Evolutionary conservation across 2,797 vertebrate species (phyloP), one percentile per base, ranked within the genome.

Genomic region (Alauda arvensis): DNA sequence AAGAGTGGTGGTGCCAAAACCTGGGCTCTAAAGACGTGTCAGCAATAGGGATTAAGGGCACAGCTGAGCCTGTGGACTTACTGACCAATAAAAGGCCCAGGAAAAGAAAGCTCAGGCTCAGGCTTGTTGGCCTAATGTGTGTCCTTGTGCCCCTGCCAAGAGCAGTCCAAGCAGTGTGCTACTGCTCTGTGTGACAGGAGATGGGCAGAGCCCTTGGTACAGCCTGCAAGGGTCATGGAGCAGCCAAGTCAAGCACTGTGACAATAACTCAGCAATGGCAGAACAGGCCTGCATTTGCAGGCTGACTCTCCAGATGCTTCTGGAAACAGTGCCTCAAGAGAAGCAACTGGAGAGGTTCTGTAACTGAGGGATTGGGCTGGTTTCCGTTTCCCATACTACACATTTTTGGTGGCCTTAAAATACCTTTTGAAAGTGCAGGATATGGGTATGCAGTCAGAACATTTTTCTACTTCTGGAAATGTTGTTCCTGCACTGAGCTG

Each of bases 401-500:
- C 26, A 42, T 77, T 93, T 94, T 53, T 94, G 34, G 70, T 93
- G 87, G 87, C 85, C 90, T 92, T 87, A 89, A 89, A 91, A 90
- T 87, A 88, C 87, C 91, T 93, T 90, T 92, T 65, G 61, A 77
- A 90, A 93, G 33, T 45, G 46, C 87, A 87, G 87, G 68, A 76
- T 85, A 87, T 49, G 67, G 60, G 49, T 87, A 76, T 74, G 65
- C 37, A 87, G 82, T 90, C 61, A 87, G 63, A 87, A 55, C 24
- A 82, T 83, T 91, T 91, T 94, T 87, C 49, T 90, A 0, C 45
- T 83, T 57, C 74, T 95, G 91, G 86, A 94, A 92, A 91, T 87
- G 46, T 45, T 62, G 80, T 79, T 85, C 51, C 77, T 91, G 51
- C 70, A 19, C 62, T 69, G 59, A 76, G 84, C 78, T 94, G 85